Base-by-base conservation (phyloP, 2,113 vertebrate species). In the Dipodomys ordii region DNA sequence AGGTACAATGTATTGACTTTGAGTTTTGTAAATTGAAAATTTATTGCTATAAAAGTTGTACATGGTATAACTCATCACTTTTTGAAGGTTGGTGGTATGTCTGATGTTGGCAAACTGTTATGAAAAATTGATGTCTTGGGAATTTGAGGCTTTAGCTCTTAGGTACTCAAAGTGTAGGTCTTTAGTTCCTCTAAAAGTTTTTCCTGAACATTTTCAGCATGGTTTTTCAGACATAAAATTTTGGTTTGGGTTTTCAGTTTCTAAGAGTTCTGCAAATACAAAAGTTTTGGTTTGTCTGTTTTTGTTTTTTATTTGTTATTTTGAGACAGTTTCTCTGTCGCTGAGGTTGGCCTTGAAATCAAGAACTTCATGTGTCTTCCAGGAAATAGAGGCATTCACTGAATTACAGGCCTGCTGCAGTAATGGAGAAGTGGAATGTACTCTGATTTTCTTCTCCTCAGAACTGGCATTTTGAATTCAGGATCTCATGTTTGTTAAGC, bases 21-120 rank as follows among this genome's bases (percentile, higher is more conserved):
- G 93, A 86, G 8, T 90, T 81, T 93, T 97, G 62, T 95, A 96
- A 94, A 92, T 89, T 86, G 27, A 73, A 96, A 95, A 92, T 89
- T 94, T 96, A 9, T 95, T 74, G 79, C 78, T 97, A 11, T 92
- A 91, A 76, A 94, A 85, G 46, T 80, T 97, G 53, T 96, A 32
- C 78, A 15, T 71, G 82, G 78, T 74, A 65, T 79, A 95, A 86
- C 74, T 97, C 95, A 76, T 80, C 92, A 87, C 72, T 97, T 91
- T 96, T 30, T 82, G 77, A 76, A 88, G 80, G 25, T 95, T 27
- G 28, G 53, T 73, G 85, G 53, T 67, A 87, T 78, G 64, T 95
- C 91, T 95, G 87, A 96, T 96, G 89, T 88, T 95, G 95, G 91
- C 90, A 96, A 84, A 85, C 87, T 92, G 30, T 95, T 90, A 83